A percentile compares a stretch with the other conserved stretches of the same genome.
These are phyloP conservation scores for Fragum whitleyi DNA, from an alignment of 2,888 invertebrate genomes.

Conservation along the genomic window DNA sequence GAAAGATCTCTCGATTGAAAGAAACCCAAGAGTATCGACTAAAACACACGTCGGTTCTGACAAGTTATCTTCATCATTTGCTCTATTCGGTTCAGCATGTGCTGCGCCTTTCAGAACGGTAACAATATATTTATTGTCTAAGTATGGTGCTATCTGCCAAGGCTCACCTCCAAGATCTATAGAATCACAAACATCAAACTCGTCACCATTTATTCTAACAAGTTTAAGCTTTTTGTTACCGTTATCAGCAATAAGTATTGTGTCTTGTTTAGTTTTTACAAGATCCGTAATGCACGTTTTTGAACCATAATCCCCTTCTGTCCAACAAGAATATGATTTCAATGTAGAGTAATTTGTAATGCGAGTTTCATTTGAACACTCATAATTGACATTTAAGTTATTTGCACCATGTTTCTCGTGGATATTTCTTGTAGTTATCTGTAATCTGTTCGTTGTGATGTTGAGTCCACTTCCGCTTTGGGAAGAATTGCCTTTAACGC, in stretches of 20 bases:
- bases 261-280: too few relatives aligned
- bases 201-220: neutral
- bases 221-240: slow-evolving; percentile 15
- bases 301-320: slow-evolving; percentile 13
- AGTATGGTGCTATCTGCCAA: neutral
- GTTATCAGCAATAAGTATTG: slow-evolving; percentile 15
- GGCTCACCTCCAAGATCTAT: slow-evolving; percentile 9
- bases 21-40: neutral
- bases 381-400: too few relatives aligned
- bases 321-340: neutral
- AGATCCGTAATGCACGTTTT: slow-evolving; percentile 11
- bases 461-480: neutral
- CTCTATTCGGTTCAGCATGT: neutral
- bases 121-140: neutral
- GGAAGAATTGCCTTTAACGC: neutral
- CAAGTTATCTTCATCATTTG: neutral
- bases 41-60: neutral
- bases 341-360: too few relatives aligned
- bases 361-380: too few relatives aligned
- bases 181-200: neutral
- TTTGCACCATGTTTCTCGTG: too few relatives aligned
- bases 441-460: neutral
- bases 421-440: too few relatives aligned
- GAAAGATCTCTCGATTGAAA: neutral
- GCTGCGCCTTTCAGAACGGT: neutral